Evolutionary conservation across 2,113 vertebrate species (phyloP).

Genomic region (Heloderma charlesbogerti): DNA sequence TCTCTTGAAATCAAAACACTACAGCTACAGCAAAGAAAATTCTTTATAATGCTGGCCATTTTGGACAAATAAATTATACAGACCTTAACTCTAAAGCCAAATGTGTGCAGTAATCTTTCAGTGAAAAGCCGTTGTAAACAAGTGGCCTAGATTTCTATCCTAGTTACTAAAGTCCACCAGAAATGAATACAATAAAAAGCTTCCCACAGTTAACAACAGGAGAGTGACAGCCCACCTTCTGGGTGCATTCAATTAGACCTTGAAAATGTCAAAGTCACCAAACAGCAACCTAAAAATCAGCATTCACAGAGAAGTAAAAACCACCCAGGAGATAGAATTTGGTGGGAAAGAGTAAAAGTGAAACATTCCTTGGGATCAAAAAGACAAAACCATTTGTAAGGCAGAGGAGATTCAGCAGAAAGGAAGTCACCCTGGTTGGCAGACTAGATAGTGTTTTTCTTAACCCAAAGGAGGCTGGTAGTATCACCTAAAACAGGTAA

Average conservation of each 20-base stretch:
- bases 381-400: not conserved
- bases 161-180: not conserved
- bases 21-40: not conserved
- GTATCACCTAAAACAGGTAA: not conserved
- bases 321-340: not conserved
- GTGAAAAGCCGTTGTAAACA: not conserved
- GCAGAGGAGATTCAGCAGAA: not conserved
- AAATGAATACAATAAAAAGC: not conserved
- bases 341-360: not conserved
- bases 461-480: not conserved
- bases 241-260: not conserved
- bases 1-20: not conserved
- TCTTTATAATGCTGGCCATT: not conserved
- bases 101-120: not conserved
- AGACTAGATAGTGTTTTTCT: not conserved
- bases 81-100: not conserved
- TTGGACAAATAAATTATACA: not conserved
- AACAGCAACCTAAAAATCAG: not conserved
- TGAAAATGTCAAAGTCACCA: not conserved
- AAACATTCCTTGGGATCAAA: not conserved
- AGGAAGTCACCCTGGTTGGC: not conserved
- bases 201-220: not conserved
- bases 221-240: not conserved
- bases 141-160: not conserved
- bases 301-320: not conserved